Percentiles rank a stretch among this genome's conserved stretches.
Conservation (phyloP, 2,888 invertebrate genomes). For the Eurytoma californica region DNA sequence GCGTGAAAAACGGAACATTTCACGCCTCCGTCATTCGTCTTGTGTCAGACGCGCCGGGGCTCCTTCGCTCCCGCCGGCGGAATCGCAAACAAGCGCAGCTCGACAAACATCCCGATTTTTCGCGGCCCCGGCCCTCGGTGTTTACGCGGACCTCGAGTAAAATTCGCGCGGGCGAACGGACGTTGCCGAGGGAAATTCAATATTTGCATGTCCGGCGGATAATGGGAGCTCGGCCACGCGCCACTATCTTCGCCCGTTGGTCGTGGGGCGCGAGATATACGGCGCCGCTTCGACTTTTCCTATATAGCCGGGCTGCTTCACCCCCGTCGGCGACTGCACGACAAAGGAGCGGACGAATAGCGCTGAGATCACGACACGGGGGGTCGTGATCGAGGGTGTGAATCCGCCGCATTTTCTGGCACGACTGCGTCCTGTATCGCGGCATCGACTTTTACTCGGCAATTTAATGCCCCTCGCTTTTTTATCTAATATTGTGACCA, state of each 20-base stretch:
- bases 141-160: conserved; percentile 4
- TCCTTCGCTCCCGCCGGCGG: too few relatives aligned
- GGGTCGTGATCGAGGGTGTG: conserved; percentile 1
- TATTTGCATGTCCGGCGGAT: conserved; percentile 65
- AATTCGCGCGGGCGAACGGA: conserved; percentile 10
- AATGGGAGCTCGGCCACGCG: conserved; percentile 32
- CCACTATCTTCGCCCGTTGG: not conserved
- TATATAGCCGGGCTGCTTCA: not conserved
- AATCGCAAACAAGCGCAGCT: too few relatives aligned
- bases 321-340: not conserved
- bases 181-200: conserved; percentile 62
- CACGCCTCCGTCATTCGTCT: too few relatives aligned
- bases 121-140: not conserved
- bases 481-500: too few relatives aligned
- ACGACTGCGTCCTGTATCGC: too few relatives aligned
- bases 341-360: conserved; percentile 31
- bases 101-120: conserved; percentile 3
- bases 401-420: conserved; percentile 5
- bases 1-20: too few relatives aligned
- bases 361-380: not conserved
- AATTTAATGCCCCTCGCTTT: too few relatives aligned
- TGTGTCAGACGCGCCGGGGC: too few relatives aligned
- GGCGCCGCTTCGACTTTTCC: conserved; percentile 10
- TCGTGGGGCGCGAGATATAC: conserved; percentile 3
- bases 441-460: too few relatives aligned